These are phyloP conservation scores for Venustaconcha ellipsiformis DNA, from an alignment of 1,140 invertebrate species.

Conservation along the genomic window DNA sequence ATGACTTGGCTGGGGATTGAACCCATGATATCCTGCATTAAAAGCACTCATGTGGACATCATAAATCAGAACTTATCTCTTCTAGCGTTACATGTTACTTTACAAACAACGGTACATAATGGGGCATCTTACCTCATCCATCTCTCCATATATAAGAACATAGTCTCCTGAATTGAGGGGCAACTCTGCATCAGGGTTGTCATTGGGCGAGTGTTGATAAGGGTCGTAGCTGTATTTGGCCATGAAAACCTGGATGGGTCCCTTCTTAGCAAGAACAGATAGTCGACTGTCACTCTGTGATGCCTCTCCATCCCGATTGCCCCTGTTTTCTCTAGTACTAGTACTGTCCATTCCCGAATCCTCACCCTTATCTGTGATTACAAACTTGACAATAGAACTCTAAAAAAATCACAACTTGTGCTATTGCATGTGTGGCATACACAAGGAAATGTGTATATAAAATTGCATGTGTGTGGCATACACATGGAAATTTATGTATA, in stretches of 20 bases:
- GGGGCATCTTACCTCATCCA: slow-evolving; percentile 75
- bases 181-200: slow-evolving; percentile 96
- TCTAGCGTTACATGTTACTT: too few species aligned
- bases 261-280: slow-evolving; percentile 50
- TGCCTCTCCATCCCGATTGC: slow-evolving; percentile 11
- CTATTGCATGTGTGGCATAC: too few species aligned
- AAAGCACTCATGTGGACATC: too few species aligned
- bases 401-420: too few species aligned
- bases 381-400: neutral
- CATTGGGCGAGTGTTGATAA: slow-evolving; percentile 83
- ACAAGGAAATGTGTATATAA: too few species aligned
- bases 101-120: too few species aligned
- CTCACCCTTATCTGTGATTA: slow-evolving; percentile 50
- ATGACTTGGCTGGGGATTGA: too few species aligned
- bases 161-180: slow-evolving; percentile 96
- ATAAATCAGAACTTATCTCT: too few species aligned
- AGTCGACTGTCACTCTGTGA: slow-evolving; percentile 37
- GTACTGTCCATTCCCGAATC: slow-evolving; percentile 59
- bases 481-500: too few species aligned
- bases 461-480: too few species aligned
- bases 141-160: slow-evolving; percentile 94
- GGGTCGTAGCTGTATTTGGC: slow-evolving; percentile 94
- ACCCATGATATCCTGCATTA: too few species aligned
- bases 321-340: neutral
- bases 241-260: slow-evolving; percentile 64